Conservation (phyloP, 92 coral and sea anemone species). For the Montipora capitata region DNA sequence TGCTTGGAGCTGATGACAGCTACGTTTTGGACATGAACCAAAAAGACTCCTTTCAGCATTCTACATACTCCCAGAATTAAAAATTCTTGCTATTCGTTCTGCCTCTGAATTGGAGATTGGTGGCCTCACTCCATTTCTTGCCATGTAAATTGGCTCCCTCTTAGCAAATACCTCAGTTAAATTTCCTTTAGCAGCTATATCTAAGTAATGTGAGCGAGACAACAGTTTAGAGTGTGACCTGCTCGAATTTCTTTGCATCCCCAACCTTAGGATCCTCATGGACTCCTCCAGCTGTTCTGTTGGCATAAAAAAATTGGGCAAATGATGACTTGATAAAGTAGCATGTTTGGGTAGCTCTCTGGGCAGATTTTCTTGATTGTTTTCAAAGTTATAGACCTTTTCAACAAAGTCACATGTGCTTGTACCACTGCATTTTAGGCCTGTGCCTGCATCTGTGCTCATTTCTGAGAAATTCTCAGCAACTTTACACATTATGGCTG, state of each 20-base stretch:
- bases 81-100: slow-evolving; percentile 93
- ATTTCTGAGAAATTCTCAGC: slow-evolving; percentile 1
- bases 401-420: neutral
- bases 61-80: slow-evolving; percentile 44
- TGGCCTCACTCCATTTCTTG: slow-evolving; percentile 70
- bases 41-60: neutral
- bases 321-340: neutral
- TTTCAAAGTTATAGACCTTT: neutral
- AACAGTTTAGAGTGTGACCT: slow-evolving; percentile 73
- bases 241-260: slow-evolving; percentile 45
- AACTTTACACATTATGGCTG: slow-evolving; percentile 1
- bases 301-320: slow-evolving; percentile 97
- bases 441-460: slow-evolving; percentile 16
- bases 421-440: neutral
- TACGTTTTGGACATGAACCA: no score
- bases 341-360: neutral
- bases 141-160: slow-evolving; percentile 71
- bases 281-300: slow-evolving; percentile 90
- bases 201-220: slow-evolving; percentile 47
- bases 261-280: slow-evolving; percentile 91
- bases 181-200: slow-evolving; percentile 31
- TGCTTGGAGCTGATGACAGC: no score
- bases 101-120: slow-evolving; percentile 89
- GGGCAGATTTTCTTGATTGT: slow-evolving; percentile 1
- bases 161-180: slow-evolving; percentile 73